Evolutionary conservation across 2,797 vertebrate genomes (phyloP).

Genomic region (Protonibea diacanthus): DNA sequence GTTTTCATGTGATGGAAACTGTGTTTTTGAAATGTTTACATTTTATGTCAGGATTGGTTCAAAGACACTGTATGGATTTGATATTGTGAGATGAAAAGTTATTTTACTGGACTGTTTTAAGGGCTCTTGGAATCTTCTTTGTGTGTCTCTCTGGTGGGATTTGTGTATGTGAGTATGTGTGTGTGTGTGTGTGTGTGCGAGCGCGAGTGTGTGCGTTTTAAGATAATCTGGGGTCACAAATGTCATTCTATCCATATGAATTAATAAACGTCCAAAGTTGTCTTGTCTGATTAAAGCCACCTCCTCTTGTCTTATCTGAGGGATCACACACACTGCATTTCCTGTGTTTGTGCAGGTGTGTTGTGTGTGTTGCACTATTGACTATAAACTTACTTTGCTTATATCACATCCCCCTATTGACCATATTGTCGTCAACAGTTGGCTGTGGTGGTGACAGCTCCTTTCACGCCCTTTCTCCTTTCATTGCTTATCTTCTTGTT

Average conservation of each 20-base stretch:
- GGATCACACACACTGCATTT: constrained; percentile 8
- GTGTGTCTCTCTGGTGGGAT: constrained; percentile 81
- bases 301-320: constrained; percentile 25
- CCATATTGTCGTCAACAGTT: constrained; percentile 61
- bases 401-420: constrained; percentile 55
- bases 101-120: constrained; percentile 72
- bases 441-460: constrained; percentile 50
- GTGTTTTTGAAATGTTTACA: constrained; percentile 74
- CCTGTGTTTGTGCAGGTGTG: constrained; percentile 15
- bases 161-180: constrained; percentile 40
- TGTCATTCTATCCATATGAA: constrained; percentile 81
- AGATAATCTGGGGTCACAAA: constrained; percentile 75
- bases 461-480: constrained; percentile 26
- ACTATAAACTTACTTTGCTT: constrained; percentile 72
- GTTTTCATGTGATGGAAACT: constrained; percentile 61
- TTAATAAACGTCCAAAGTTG: constrained; percentile 84
- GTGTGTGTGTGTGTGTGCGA: constrained; percentile 12
- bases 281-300: constrained; percentile 56
- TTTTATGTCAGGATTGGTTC: constrained; percentile 59
- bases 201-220: constrained; percentile 27
- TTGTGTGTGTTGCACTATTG: constrained; percentile 56
- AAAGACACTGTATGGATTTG: constrained; percentile 55
- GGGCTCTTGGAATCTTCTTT: constrained; percentile 73
- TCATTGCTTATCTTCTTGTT: constrained; percentile 45
- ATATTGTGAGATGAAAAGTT: constrained; percentile 57